Base-by-base conservation (phyloP, 1,140 invertebrate species). In the Hypsibius dujardini region DNA sequence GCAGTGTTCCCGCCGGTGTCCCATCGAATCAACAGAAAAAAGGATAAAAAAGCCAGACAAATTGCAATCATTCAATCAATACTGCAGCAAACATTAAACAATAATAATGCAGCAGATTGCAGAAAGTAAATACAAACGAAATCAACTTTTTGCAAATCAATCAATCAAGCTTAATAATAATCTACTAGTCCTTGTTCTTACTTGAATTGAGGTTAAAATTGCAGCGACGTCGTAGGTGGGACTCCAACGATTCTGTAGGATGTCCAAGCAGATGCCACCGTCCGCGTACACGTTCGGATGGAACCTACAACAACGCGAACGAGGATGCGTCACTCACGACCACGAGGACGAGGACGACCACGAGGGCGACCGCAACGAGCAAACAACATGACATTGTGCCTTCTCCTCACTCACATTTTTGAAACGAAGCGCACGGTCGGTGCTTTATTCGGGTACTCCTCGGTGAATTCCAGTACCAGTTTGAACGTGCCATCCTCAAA, bases 401-500 rank as follows among this genome's bases (percentile, higher is more conserved):
- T 12, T 70, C 12, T 7, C 42, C 70, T 62, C 12, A 12, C 70
- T 70, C 47, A 67, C 95, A 95, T 94, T 86, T 95, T 95, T 76
- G 94, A 97, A 73, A 96, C 90, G 84, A 99, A 99, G 84, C 94
- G 85, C 71, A 98, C 95, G 77, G 91, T 95, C 70, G 95, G 95
- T 76, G 95, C 94, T 86, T 98, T 98, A 83, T 98, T 98, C 73
- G 95, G 95, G 83, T 98, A 98, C 84, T 98, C 95, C 86, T 98
- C 95, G 77, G 94, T 97, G 81, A 99, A 99, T 86, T 98, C 94
- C 85, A 98, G 91, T 75, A 92, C 96, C 78, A 98, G 84, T 84
- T 98, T 98, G 81, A 98, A 98, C 62, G 95, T 98, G 71, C 95
- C 95, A 86, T 98, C 95, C 84, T 98, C 95, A 83, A 98, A 98